Conservation (phyloP, 2,113 vertebrate genomes). For the Dipodomys stephensi region DNA sequence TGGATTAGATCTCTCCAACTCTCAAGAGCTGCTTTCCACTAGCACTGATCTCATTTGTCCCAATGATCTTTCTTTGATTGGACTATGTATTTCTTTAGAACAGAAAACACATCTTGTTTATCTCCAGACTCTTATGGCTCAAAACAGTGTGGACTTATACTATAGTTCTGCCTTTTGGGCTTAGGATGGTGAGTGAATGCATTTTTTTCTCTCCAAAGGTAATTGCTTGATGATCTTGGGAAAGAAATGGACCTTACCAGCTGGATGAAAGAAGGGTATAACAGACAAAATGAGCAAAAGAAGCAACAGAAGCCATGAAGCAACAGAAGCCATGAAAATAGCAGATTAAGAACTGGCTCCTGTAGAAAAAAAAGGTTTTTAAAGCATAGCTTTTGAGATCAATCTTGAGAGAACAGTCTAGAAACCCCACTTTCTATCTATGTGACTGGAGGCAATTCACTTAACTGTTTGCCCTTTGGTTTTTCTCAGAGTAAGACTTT, state of each 20-base stretch:
- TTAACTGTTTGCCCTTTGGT: conserved; percentile 16
- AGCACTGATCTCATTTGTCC: not conserved
- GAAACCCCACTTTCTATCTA: not conserved
- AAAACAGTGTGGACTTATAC: not conserved
- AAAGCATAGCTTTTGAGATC: conserved; percentile 1
- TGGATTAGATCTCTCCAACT: not conserved
- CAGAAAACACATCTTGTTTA: conserved; percentile 3
- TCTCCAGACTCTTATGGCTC: conserved; percentile 33
- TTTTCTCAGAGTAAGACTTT: conserved; percentile 46
- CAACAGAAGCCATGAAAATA: not conserved
- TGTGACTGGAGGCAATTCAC: not conserved
- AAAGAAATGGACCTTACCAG: conserved; percentile 10
- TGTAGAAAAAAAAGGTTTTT: not conserved
- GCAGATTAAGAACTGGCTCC: not conserved
- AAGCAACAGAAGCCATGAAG: not conserved
- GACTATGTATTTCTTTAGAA: not conserved
- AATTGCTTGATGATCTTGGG: not conserved
- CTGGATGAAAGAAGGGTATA: not conserved
- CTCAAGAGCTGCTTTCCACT: not conserved
- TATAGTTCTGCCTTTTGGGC: not conserved
- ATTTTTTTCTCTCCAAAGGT: not conserved
- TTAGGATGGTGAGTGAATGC: not conserved
- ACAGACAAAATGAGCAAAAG: not conserved
- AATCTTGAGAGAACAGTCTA: not conserved
- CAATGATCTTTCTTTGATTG: not conserved